phyloP scores from a whole-genome alignment of 2,797 vertebrate species.

The Epinephelus malabaricus region DNA sequence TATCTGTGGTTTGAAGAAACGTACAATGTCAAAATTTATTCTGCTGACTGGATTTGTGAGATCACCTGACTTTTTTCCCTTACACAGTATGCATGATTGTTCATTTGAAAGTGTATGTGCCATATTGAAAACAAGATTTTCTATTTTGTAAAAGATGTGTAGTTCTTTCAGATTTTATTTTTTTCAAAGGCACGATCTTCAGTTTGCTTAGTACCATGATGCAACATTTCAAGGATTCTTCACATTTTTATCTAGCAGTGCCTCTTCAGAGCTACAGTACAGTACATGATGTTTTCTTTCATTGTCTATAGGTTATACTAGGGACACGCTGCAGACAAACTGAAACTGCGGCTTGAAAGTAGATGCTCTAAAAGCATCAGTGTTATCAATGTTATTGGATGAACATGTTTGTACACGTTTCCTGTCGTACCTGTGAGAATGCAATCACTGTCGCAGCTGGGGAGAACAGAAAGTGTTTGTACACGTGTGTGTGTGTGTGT shows the following conservation, averaged over 20 bases:
- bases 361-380: not conserved
- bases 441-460: conserved; percentile 12
- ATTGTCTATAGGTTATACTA: too few relatives aligned
- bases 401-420: conserved; percentile 3
- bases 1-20: too few relatives aligned
- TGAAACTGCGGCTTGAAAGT: not conserved
- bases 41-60: too few relatives aligned
- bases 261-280: not conserved
- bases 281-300: too few relatives aligned
- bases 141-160: not conserved
- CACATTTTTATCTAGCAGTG: not conserved
- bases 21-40: too few relatives aligned
- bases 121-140: not conserved
- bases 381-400: not conserved
- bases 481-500: not conserved
- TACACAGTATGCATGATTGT: too few relatives aligned
- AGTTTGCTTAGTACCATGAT: not conserved
- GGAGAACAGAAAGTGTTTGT: not conserved
- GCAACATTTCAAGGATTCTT: not conserved
- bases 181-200: not conserved
- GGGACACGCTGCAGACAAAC: not conserved
- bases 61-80: too few relatives aligned
- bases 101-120: too few relatives aligned
- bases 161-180: not conserved
- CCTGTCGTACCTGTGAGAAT: conserved; percentile 7